Evolutionary conservation across 2,797 vertebrate species (phyloP).

Genomic region (Lepilemur septentrionalis): DNA sequence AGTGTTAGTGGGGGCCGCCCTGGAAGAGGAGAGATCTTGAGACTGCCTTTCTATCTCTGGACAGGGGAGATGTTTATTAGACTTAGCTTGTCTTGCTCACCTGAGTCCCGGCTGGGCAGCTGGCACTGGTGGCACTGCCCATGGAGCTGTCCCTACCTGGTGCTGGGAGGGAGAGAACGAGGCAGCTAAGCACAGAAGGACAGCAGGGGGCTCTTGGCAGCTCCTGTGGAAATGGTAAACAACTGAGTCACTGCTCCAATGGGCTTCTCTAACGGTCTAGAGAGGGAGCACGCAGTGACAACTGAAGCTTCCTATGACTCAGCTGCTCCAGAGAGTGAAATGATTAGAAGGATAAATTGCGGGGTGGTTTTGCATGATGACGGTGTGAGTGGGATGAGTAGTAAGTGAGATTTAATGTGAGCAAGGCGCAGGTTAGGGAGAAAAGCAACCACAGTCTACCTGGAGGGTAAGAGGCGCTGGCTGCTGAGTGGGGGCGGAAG

Average conservation of each 20-base stretch:
- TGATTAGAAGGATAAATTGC: background rate
- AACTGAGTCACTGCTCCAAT: fast-evolving
- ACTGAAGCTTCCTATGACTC: background rate
- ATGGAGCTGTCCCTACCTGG: background rate
- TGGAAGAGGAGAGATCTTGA: too few species aligned
- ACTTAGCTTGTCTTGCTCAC: background rate
- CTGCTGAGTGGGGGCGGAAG: background rate
- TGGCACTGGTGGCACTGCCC: background rate
- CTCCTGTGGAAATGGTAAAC: background rate
- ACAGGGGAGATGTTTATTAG: background rate
- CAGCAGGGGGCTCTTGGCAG: background rate
- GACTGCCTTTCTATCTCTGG: background rate
- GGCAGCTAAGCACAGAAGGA: background rate
- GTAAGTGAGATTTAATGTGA: background rate
- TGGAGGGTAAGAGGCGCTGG: background rate
- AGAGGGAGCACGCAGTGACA: background rate
- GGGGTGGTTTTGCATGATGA: background rate
- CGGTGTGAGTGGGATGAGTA: background rate
- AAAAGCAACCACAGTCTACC: background rate
- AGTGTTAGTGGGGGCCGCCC: background rate
- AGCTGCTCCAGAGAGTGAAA: background rate
- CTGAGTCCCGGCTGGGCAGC: background rate
- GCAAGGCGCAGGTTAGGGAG: background rate
- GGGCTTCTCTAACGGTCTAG: background rate
- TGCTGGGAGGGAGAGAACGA: background rate